phyloP scores from a whole-genome alignment of 2,888 invertebrate genomes.

The Halocaridina rubra region DNA sequence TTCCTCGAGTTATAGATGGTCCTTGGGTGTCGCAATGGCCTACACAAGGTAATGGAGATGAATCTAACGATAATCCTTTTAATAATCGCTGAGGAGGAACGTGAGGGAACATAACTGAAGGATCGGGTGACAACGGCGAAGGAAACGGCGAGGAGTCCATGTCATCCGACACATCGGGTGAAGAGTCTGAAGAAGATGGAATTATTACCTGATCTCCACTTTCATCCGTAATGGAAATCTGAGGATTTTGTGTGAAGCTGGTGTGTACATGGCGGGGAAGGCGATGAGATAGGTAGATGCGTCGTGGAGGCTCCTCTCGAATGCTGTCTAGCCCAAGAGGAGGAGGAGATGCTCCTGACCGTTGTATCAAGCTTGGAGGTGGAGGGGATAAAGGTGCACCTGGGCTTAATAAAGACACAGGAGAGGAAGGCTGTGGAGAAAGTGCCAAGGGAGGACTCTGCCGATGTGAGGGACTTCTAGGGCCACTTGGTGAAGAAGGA shows the following conservation, averaged over 20 bases:
- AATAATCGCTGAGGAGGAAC: slow-evolving; percentile 33
- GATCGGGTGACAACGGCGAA: slow-evolving; percentile 50
- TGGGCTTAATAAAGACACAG: slow-evolving; percentile 37
- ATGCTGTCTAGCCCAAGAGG: slow-evolving; percentile 53
- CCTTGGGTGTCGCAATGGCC: slow-evolving; percentile 49
- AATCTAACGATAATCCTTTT: slow-evolving; percentile 54
- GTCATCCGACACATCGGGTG: slow-evolving; percentile 53
- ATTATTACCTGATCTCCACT: slow-evolving; percentile 55
- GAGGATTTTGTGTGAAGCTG: slow-evolving; percentile 52
- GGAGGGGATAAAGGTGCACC: slow-evolving; percentile 53
- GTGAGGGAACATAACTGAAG: slow-evolving; percentile 17
- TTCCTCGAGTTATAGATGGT: slow-evolving; percentile 62
- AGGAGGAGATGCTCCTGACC: slow-evolving; percentile 53
- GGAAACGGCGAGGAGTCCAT: slow-evolving; percentile 54
- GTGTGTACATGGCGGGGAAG: slow-evolving; percentile 9
- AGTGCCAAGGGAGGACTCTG: slow-evolving; percentile 42
- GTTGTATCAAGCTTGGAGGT: slow-evolving; percentile 34
- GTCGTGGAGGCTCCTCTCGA: slow-evolving; percentile 52
- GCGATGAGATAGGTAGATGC: slow-evolving; percentile 26
- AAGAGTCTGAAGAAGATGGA: slow-evolving; percentile 48
- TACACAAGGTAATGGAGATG: slow-evolving; percentile 45
- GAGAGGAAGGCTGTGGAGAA: slow-evolving; percentile 49
- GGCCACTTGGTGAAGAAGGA: slow-evolving; percentile 46
- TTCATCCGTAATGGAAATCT: slow-evolving; percentile 61
- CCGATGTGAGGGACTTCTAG: slow-evolving; percentile 42